Conservation (phyloP, 2,888 invertebrate genomes). For the Trichopria drosophilae region DNA sequence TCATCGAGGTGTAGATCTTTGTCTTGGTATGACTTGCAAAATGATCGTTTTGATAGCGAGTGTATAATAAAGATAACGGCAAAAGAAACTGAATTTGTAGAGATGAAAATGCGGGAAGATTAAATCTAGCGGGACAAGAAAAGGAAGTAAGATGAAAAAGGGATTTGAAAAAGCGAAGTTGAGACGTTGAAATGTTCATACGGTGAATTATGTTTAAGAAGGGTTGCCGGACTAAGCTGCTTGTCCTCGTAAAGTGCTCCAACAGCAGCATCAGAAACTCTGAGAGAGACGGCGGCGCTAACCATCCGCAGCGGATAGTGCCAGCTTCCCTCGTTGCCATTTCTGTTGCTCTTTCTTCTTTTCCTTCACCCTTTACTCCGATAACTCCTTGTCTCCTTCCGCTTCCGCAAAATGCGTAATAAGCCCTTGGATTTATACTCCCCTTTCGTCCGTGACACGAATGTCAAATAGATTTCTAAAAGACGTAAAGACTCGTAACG, state of each 20-base stretch:
- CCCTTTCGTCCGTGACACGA: too few species aligned
- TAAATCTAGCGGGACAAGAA: neutral
- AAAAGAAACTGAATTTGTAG: too few species aligned
- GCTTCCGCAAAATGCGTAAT: too few species aligned
- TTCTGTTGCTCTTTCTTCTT: neutral
- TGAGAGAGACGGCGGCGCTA: neutral
- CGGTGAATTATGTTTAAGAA: slow-evolving; percentile 42
- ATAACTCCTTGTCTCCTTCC: slow-evolving; percentile 5
- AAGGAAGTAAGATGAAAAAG: neutral
- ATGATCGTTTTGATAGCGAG: too few species aligned
- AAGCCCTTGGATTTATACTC: too few species aligned
- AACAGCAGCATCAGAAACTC: too few species aligned
- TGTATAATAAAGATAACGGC: too few species aligned
- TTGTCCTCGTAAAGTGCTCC: neutral
- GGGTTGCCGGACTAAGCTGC: slow-evolving; percentile 24
- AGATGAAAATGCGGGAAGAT: too few species aligned
- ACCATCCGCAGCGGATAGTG: slow-evolving; percentile 2
- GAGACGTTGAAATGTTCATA: slow-evolving; percentile 13
- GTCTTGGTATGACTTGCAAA: too few species aligned
- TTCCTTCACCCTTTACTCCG: slow-evolving; percentile 1
- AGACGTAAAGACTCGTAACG: too few species aligned
- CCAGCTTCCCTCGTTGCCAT: neutral
- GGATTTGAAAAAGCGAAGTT: neutral
- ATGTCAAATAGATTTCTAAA: too few species aligned
- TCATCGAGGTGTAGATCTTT: too few species aligned